Percentiles rank a stretch among this genome's conserved stretches.
Conservation (phyloP, 2,888 invertebrate species). For the Agrotis exclamationis region DNA sequence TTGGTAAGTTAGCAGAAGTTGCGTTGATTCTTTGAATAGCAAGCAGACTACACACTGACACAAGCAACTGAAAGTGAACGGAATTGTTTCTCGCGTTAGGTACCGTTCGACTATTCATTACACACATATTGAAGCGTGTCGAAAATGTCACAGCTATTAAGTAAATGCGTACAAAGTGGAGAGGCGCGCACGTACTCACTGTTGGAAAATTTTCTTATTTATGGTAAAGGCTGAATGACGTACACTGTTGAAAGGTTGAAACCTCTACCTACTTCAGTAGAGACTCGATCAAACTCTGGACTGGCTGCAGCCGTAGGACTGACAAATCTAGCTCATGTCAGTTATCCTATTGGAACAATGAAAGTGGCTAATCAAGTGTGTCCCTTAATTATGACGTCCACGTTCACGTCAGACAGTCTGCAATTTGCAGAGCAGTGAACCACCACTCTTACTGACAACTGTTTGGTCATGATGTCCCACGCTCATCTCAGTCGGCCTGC, state of each 20-base stretch:
- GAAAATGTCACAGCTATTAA: constrained; percentile 30
- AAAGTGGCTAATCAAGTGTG: no score
- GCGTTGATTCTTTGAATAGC: no score
- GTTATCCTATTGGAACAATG: no score
- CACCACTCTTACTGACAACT: neutral
- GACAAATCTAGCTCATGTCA: no score
- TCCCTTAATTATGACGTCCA: neutral
- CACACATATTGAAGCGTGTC: constrained; percentile 54
- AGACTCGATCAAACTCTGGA: neutral
- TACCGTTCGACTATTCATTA: constrained; percentile 37
- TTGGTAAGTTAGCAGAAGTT: no score
- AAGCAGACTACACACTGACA: no score
- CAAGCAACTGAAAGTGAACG: constrained; percentile 3
- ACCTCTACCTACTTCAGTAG: no score
- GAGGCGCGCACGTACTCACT: neutral
- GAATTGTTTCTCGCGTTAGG: constrained; percentile 11
- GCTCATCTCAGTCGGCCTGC: neutral
- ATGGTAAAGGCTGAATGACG: constrained; percentile 4
- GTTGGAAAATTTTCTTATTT: constrained; percentile 9
- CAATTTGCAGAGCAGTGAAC: no score
- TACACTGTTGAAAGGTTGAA: neutral
- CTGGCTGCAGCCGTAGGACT: neutral
- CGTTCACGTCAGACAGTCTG: neutral
- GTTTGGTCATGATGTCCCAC: neutral
- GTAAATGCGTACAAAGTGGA: constrained; percentile 9